A percentile compares a stretch with the other conserved stretches of the same genome.
Evolutionary conservation across 2,113 vertebrate genomes (phyloP).

Genomic region (Microtus oregoni): DNA sequence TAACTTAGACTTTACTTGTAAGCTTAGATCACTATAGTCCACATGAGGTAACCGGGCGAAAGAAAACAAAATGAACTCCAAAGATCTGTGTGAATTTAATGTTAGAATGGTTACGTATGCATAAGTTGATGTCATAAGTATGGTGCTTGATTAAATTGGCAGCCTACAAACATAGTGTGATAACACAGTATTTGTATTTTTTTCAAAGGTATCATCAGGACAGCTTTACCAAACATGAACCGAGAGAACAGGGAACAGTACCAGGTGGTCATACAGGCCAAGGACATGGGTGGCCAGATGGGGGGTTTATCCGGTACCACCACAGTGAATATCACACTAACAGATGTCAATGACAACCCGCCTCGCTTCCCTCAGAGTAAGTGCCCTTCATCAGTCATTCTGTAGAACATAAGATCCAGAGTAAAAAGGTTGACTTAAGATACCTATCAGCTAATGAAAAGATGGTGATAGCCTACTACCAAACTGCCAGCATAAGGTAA

Average conservation of each 20-base stretch:
- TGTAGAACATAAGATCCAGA: neutral
- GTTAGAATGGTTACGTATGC: neutral
- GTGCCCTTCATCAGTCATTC: conserved; percentile 75
- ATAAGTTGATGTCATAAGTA: neutral
- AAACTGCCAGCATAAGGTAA: neutral
- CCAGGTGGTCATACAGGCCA: conserved; percentile 91
- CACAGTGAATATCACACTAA: conserved; percentile 90
- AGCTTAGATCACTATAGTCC: neutral
- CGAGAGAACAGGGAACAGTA: conserved; percentile 91
- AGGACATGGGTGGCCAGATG: conserved; percentile 93
- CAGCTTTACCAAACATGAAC: conserved; percentile 91
- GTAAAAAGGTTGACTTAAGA: neutral
- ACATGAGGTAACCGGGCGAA: neutral
- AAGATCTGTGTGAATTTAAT: neutral
- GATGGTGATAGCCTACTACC: no score
- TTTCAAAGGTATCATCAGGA: conserved; percentile 89
- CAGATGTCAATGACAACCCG: conserved; percentile 91
- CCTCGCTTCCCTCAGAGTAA: conserved; percentile 91
- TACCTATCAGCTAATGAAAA: no score
- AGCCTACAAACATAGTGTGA: neutral
- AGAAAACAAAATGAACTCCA: neutral
- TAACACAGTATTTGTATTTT: conserved; percentile 41
- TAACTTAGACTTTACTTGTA: neutral
- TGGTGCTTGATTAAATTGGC: neutral
- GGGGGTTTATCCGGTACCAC: conserved; percentile 91